Base-by-base conservation (phyloP, 2,113 vertebrate species). In the Alexandromys fortis region DNA sequence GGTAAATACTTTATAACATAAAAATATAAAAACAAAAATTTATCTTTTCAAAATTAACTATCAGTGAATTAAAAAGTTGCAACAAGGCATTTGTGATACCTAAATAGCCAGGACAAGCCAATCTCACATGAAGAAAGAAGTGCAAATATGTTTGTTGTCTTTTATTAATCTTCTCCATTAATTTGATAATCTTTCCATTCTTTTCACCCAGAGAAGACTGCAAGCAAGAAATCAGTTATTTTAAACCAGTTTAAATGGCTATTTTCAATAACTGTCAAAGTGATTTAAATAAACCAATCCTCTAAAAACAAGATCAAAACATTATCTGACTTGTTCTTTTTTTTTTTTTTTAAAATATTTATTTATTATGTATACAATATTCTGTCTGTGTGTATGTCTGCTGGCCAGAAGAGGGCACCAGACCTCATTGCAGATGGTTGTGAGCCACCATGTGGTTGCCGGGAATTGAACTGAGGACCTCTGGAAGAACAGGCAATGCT, bases 1-100 rank as follows among this genome's bases (percentile, higher is more conserved):
- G 10, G 1, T 75, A 88, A 33, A 14, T 16, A 85, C 49, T 76
- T 86, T 88, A 79, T 7, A 92, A 83, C 2, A 94, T 75, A 24
- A 65, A 86, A 95, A 75, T 11, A 58, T 47, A 49, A 87, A 93
- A 93, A 96, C 83, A 75, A 95, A 92, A 35, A 92, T 24, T 24
- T 87, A 13, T 2, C 17, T 55, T 92, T 88, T 75, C 10, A 70
- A 73, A 92, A 91, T 28, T 30, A 45, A 22, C 0, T 47, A 3
- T 45, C 26, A 67, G 14, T 67, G 38, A 85, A 86, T 0, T 55
- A n/a, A 79, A 70, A 89, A 93, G 45, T 85, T 28, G 72, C 30
- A 75, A 58, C 7, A 86, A 24, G 7, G 33, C 13, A 33, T 67
- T 91, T 75, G 87, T 19, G 13, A 95, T 45, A 63, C 1, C 85